Evolutionary conservation across 2,797 vertebrate genomes (phyloP).

Genomic region (Argya squamiceps): DNA sequence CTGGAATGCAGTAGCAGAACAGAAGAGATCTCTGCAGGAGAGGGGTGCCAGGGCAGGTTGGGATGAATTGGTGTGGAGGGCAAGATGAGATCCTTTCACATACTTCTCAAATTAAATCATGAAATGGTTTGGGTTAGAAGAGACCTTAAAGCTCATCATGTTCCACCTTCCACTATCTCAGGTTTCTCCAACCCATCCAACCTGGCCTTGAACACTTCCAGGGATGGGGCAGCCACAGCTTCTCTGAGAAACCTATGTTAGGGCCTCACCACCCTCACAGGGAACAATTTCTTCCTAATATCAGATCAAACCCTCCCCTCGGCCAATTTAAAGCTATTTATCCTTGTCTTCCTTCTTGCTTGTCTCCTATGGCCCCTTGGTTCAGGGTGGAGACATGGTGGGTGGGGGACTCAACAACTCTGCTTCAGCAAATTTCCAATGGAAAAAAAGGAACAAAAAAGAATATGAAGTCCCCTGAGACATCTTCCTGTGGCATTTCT

Average conservation of each 20-base stretch:
- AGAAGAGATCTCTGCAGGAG: background rate
- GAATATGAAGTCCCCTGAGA: background rate
- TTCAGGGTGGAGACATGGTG: background rate
- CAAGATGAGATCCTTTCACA: background rate
- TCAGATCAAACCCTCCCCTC: background rate
- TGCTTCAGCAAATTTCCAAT: background rate
- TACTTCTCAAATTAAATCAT: background rate
- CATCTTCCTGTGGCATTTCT: background rate
- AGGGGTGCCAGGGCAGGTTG: background rate
- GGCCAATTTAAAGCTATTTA: background rate
- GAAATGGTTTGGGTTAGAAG: background rate
- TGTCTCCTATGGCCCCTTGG: background rate
- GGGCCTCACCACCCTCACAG: background rate
- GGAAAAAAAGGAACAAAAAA: background rate
- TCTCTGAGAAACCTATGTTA: background rate
- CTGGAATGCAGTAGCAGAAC: background rate
- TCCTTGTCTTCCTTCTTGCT: background rate
- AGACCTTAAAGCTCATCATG: background rate
- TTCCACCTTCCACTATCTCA: accelerated
- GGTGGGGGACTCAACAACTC: background rate
- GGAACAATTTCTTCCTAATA: background rate
- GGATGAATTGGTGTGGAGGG: background rate
- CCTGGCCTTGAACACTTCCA: background rate
- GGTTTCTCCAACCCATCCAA: background rate
- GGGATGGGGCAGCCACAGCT: background rate